A percentile compares a stretch with the other conserved stretches of the same genome.
Evolutionary conservation across 2,888 invertebrate genomes (phyloP).

Genomic region (Psylliodes chrysocephalus): DNA sequence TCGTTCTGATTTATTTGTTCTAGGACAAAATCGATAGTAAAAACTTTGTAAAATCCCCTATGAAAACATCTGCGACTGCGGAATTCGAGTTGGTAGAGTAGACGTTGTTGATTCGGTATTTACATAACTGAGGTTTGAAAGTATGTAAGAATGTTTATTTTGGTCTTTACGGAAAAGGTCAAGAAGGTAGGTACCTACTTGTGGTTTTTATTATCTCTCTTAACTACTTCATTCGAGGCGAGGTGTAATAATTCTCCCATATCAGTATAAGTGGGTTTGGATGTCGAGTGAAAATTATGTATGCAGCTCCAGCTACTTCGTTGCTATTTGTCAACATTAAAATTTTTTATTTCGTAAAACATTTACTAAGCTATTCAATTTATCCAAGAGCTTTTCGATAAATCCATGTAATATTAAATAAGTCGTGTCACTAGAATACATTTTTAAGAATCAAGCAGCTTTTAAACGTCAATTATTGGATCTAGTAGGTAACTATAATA

Average conservation of each 20-base stretch:
- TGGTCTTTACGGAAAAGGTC: conserved; percentile 2
- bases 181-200: conserved; percentile 5
- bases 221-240: conserved; percentile 1
- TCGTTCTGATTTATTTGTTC: conserved; percentile 31
- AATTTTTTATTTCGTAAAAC: too few species aligned
- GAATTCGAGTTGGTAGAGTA: conserved; percentile 8
- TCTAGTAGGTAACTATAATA: too few species aligned
- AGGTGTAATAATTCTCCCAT: conserved; percentile 4
- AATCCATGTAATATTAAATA: too few species aligned
- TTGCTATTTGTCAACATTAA: too few species aligned
- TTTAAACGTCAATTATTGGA: too few species aligned
- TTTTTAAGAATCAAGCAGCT: too few species aligned
- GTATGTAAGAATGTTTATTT: conserved; percentile 9
- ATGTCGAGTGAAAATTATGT: too few species aligned
- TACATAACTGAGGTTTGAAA: conserved; percentile 10
- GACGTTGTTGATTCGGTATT: conserved; percentile 21
- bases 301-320: too few species aligned
- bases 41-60: conserved; percentile 27
- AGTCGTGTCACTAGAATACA: too few species aligned
- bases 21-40: conserved; percentile 29
- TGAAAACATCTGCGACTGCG: conserved; percentile 9
- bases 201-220: not conserved
- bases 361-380: too few species aligned
- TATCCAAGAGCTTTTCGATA: too few species aligned
- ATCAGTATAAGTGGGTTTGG: not conserved